A percentile compares a stretch with the other conserved stretches of the same genome.
These are phyloP conservation scores for Urocolius indicus DNA, from an alignment of 2,113 vertebrate genomes.

Conservation along the genomic window DNA sequence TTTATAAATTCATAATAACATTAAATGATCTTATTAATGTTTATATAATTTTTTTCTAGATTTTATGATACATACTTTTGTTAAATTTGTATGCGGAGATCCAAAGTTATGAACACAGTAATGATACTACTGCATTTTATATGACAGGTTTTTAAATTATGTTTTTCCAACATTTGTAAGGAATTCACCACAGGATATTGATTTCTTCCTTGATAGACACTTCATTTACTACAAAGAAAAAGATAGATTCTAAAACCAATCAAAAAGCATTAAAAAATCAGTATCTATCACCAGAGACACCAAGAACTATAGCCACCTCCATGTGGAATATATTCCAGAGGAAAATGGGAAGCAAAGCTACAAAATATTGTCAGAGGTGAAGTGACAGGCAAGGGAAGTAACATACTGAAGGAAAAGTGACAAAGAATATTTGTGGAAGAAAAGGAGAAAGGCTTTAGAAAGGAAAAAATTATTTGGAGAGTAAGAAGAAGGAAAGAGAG, in stretches of 20 bases:
- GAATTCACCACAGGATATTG: not conserved
- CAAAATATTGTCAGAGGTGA: not conserved
- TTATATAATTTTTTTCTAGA: not conserved
- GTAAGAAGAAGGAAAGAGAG: not conserved
- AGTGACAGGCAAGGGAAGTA: not conserved
- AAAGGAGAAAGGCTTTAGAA: not conserved
- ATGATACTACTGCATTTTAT: not conserved
- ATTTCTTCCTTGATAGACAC: not conserved
- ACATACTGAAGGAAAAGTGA: accelerated
- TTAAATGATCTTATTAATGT: not conserved
- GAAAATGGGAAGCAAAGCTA: not conserved
- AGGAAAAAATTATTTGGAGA: not conserved
- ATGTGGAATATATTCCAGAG: not conserved
- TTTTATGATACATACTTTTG: not conserved
- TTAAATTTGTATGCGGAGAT: not conserved
- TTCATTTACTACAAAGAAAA: not conserved
- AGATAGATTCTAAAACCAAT: not conserved
- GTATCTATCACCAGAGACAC: not conserved
- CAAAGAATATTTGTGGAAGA: not conserved
- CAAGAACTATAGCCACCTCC: not conserved
- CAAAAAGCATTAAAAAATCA: not conserved
- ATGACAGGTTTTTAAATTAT: not conserved
- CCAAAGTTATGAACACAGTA: not conserved
- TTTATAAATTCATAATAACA: not conserved
- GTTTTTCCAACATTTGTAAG: not conserved